Evolutionary conservation across 2,888 invertebrate species (phyloP), one percentile per base, ranked within the genome.

Genomic region (Drosophila cognata): DNA sequence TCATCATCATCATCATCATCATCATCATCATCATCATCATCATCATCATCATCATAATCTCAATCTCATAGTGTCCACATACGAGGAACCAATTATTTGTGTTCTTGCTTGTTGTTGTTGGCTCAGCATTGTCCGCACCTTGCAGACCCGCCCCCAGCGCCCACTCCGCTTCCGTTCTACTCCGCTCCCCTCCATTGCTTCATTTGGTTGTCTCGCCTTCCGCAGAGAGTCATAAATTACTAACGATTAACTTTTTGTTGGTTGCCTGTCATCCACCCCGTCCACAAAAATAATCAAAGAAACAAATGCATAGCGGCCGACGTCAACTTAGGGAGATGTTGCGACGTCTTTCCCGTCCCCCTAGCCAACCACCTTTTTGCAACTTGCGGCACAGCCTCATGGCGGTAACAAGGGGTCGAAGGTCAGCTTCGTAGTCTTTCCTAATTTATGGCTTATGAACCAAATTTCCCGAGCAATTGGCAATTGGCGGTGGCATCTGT

Each of bases 201-300:
- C 46, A 25, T 16, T 46, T 25, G 46, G 25, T 25, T 46, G 46
- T 56, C 61, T 53, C 61, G 72, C 51, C 74, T 77, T 81, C 66
- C 71, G 38, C 41, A 46, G 67, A 84, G 77, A 71, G 69, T 73
- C 86, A 88, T 88, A 88, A 90, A 88, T 88, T 84, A 90, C 83
- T 76, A 82, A 71, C 87, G 88, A 88, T 88, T 90, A 88, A 88
- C 88, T 88, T 84, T 89, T 79, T 83, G 79, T 79, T 52, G 60
- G 65, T 68, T 63, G 67, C 28, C 60, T 59, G 69, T 71, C 71
- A 57, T n/a, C 46, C 29, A 8, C 43, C 53, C 66, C 62, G 50
- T 70, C 48, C 68, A 64, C 70, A 79, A 82, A 79, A 82, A 82
- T 82, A 82, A 82, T 82, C 82, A 82, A 82, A 79, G 82, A 81